phyloP scores from a whole-genome alignment of 2,797 vertebrate species.

The Siniperca obscura region DNA sequence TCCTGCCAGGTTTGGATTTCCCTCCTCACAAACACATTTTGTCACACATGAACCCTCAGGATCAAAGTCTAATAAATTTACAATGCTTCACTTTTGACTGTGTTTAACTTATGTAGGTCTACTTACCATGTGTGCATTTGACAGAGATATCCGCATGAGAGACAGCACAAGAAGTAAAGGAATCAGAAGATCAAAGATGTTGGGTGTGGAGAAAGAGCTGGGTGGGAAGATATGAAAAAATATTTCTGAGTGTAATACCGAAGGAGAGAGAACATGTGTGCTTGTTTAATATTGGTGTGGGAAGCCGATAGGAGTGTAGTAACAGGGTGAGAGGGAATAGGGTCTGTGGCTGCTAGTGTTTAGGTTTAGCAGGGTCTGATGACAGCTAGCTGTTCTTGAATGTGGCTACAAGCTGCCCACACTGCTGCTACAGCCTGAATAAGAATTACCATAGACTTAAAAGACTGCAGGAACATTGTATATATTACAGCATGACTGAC shows the following conservation, averaged over 20 bases:
- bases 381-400: constrained; percentile 79
- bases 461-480: constrained; percentile 13
- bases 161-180: constrained; percentile 51
- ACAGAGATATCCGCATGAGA: constrained; percentile 55
- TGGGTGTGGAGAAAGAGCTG: constrained; percentile 53
- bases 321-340: constrained; percentile 58
- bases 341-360: constrained; percentile 72
- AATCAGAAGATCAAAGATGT: constrained; percentile 68
- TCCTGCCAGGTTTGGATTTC: constrained; percentile 73
- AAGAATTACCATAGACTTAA: constrained; percentile 26
- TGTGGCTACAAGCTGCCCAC: constrained; percentile 68
- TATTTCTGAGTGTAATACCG: constrained; percentile 50
- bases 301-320: constrained; percentile 63
- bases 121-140: constrained; percentile 56
- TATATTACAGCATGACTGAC: constrained; percentile 36
- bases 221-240: constrained; percentile 56
- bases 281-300: constrained; percentile 73
- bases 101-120: constrained; percentile 57
- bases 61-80: constrained; percentile 76
- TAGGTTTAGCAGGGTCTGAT: constrained; percentile 74
- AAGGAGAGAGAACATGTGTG: constrained; percentile 70
- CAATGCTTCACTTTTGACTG: constrained; percentile 61
- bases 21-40: constrained; percentile 72
- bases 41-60: constrained; percentile 68
- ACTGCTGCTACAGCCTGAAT: constrained; percentile 44